A percentile compares a stretch with the other conserved stretches of the same genome.
Evolutionary conservation across 2,113 vertebrate species (phyloP).

Genomic region (Nansenia antarctica): DNA sequence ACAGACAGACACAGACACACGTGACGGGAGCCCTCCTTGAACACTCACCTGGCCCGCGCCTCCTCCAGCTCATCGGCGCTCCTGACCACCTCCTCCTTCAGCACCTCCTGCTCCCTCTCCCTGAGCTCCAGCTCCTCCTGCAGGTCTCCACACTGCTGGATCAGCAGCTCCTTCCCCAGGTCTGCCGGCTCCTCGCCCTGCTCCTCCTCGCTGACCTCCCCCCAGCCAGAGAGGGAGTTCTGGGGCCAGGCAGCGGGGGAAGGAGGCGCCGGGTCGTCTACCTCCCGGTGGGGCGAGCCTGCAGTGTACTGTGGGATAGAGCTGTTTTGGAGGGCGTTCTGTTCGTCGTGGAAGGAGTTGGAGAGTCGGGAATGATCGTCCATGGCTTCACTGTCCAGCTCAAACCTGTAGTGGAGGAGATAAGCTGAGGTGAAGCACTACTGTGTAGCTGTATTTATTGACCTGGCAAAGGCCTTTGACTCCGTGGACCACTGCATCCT

Average conservation of each 20-base stretch:
- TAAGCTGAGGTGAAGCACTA: not conserved
- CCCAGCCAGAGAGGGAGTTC: not conserved
- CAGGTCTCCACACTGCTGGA: constrained; percentile 70
- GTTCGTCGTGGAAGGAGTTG: constrained; percentile 36
- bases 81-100: constrained; percentile 63
- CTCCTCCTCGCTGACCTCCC: not conserved
- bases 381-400: constrained; percentile 66
- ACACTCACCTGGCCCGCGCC: constrained; percentile 66
- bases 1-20: not conserved
- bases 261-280: not conserved
- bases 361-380: constrained; percentile 60
- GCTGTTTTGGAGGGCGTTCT: not conserved
- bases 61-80: constrained; percentile 68
- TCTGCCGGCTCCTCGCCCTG: constrained; percentile 35
- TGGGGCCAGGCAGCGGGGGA: not conserved
- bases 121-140: constrained; percentile 69
- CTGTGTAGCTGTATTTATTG: not conserved
- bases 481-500: too few relatives aligned
- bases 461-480: too few relatives aligned
- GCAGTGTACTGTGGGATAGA: constrained; percentile 1
- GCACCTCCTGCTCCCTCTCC: constrained; percentile 63
- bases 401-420: constrained; percentile 54
- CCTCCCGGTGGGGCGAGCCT: not conserved
- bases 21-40: too few relatives aligned
- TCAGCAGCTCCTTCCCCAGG: constrained; percentile 60